Evolutionary conservation across 2,888 invertebrate species (phyloP).

Genomic region (Callyntrura sp.): DNA sequence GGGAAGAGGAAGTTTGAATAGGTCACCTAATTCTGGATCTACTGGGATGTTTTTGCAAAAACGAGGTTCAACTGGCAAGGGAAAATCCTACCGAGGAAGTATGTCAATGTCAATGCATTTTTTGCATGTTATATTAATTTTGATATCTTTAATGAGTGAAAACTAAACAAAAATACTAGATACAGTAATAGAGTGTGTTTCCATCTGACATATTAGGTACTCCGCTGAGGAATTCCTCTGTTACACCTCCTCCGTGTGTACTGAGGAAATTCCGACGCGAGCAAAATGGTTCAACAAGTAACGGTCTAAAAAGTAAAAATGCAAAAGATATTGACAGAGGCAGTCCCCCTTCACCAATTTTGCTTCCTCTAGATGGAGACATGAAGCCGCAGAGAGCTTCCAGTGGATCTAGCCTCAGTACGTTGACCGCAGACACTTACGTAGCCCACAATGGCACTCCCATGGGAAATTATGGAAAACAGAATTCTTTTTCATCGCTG

Average conservation of each 20-base stretch:
- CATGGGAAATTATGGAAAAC: conserved; percentile 59
- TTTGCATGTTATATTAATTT: no score
- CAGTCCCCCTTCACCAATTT: conserved; percentile 67
- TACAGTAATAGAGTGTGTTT: background rate
- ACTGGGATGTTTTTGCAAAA: conserved; percentile 72
- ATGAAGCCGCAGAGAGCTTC: conserved; percentile 75
- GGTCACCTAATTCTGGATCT: conserved; percentile 56
- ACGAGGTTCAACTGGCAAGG: conserved; percentile 56
- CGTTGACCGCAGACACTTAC: conserved; percentile 81
- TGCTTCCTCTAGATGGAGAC: conserved; percentile 64
- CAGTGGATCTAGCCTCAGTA: conserved; percentile 81
- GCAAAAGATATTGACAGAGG: conserved; percentile 59
- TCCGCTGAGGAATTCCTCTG: conserved; percentile 77
- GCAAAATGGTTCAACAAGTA: conserved; percentile 53
- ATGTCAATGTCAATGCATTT: background rate
- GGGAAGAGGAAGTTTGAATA: conserved; percentile 59
- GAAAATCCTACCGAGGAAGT: conserved; percentile 63
- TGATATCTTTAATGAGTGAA: background rate
- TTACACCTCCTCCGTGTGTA: conserved; percentile 82
- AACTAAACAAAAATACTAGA: background rate
- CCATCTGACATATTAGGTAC: conserved; percentile 57
- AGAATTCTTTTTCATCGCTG: conserved; percentile 76
- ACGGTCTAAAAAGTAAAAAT: conserved; percentile 49
- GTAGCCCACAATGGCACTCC: conserved; percentile 63
- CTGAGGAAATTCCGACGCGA: conserved; percentile 80